Conservation (phyloP, 2,797 vertebrate genomes). For the Vireo griseus region DNA sequence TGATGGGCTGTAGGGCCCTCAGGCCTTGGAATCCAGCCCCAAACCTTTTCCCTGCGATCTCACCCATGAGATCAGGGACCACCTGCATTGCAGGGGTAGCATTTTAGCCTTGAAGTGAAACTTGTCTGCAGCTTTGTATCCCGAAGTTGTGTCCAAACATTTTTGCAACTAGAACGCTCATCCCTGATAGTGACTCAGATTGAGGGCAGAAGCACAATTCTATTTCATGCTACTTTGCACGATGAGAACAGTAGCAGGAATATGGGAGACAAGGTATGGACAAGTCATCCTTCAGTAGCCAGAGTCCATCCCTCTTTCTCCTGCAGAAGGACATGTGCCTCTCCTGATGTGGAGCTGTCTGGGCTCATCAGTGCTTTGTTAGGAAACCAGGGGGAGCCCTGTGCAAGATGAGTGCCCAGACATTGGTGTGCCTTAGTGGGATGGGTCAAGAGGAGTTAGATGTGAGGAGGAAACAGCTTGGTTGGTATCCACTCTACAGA, state of each 20-base stretch:
- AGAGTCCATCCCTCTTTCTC: rapidly evolving
- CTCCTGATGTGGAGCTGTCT: background rate
- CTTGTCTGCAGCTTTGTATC: rapidly evolving
- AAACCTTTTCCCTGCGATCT: rapidly evolving
- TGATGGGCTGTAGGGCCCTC: background rate
- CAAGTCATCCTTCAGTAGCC: background rate
- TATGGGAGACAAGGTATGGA: background rate
- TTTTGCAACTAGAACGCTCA: background rate
- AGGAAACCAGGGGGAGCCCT: background rate
- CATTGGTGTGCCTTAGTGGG: background rate
- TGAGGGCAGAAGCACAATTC: background rate
- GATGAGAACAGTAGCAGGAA: background rate
- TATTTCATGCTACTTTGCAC: background rate
- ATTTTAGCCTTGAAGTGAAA: background rate
- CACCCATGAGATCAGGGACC: too few relatives aligned
- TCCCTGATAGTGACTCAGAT: background rate
- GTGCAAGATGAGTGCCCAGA: background rate
- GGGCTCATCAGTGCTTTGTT: background rate
- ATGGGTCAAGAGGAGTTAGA: rapidly evolving
- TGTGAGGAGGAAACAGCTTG: background rate
- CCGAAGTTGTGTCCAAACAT: background rate
- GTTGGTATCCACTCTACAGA: rapidly evolving
- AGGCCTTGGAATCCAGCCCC: background rate
- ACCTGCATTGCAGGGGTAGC: rapidly evolving
- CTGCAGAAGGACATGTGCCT: rapidly evolving